Conservation (phyloP, 2,113 vertebrate genomes). For the Camarhynchus parvulus region DNA sequence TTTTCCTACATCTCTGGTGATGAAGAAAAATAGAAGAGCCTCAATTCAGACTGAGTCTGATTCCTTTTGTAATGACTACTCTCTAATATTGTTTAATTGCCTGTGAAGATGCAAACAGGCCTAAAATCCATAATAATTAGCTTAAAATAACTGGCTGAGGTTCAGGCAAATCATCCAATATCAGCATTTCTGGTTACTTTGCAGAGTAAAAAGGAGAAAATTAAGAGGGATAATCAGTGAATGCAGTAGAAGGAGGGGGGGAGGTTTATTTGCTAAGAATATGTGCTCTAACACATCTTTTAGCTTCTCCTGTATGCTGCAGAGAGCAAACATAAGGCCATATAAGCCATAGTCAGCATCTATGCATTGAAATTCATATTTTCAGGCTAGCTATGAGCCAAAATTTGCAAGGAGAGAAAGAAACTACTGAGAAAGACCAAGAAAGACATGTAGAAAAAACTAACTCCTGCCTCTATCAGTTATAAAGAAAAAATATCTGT, state of each 20-base stretch:
- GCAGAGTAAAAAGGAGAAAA: neutral
- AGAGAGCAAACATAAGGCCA: neutral
- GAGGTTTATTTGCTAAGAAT: neutral
- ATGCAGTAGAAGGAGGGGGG: neutral
- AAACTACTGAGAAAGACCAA: neutral
- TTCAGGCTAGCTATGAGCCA: neutral
- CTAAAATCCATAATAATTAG: slow-evolving; percentile 58
- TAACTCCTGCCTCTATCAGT: neutral
- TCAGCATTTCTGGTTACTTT: neutral
- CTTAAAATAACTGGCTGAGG: slow-evolving; percentile 11
- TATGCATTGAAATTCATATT: neutral
- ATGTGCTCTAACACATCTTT: neutral
- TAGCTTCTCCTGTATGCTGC: neutral
- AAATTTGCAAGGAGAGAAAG: neutral
- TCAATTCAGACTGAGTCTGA: neutral
- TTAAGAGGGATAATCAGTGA: neutral
- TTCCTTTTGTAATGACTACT: neutral
- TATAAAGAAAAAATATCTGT: neutral
- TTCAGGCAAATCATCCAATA: neutral
- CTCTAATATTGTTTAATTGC: slow-evolving; percentile 42
- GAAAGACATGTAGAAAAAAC: neutral
- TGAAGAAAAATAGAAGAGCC: neutral
- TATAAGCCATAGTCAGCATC: neutral
- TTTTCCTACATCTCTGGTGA: neutral
- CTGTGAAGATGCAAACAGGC: slow-evolving; percentile 20